phyloP scores from a whole-genome alignment of 2,797 vertebrate genomes.

The Iguana delicatissima region DNA sequence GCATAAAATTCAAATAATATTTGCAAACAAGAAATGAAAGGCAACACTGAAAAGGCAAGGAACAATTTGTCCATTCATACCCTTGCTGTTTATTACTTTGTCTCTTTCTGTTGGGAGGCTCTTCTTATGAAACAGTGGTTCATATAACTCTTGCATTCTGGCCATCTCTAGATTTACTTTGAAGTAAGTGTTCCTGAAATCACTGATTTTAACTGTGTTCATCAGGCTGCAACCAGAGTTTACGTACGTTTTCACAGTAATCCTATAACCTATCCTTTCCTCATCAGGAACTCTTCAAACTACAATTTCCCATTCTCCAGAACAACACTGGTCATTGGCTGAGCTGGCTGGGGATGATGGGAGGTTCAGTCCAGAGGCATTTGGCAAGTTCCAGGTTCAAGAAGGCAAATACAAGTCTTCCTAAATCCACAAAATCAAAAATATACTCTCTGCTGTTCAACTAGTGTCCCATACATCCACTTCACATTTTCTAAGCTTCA shows the following conservation, averaged over 20 bases:
- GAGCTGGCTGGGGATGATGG: neutral
- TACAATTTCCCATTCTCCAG: too few relatives aligned
- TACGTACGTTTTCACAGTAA: neutral
- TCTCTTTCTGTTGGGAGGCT: neutral
- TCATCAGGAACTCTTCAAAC: neutral
- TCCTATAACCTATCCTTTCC: neutral
- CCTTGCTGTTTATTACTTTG: neutral
- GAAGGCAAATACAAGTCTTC: neutral
- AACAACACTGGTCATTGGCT: too few relatives aligned
- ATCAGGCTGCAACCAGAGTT: neutral
- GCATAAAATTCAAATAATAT: constrained; percentile 65
- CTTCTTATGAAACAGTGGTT: neutral
- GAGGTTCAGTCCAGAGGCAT: neutral
- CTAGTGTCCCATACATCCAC: rapidly evolving
- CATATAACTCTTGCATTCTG: neutral
- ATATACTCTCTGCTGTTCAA: rapidly evolving
- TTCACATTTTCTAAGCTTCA: neutral
- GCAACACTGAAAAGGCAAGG: constrained; percentile 32
- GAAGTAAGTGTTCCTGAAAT: neutral
- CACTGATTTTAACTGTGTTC: neutral
- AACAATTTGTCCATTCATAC: constrained; percentile 37
- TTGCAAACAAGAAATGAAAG: constrained; percentile 22
- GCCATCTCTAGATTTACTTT: neutral
- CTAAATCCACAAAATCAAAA: neutral
- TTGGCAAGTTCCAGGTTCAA: neutral